Percentiles rank a stretch among this genome's conserved stretches.
phyloP scores from a whole-genome alignment of 2,113 vertebrate genomes.

The Tachycineta bicolor region DNA sequence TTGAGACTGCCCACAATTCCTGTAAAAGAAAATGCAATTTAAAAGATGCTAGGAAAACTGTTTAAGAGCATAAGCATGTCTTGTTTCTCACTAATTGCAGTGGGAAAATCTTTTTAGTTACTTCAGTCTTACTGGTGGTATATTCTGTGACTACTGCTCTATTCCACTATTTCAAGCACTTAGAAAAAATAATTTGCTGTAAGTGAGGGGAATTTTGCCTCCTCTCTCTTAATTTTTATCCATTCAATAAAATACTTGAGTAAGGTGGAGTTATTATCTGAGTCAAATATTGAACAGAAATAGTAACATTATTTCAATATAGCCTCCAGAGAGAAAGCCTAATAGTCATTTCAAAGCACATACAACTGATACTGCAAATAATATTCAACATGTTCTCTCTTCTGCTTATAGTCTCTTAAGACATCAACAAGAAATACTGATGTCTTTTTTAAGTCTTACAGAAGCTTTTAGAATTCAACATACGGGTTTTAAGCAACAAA shows the following conservation, averaged over 20 bases:
- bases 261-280: neutral
- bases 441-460: neutral
- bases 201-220: neutral
- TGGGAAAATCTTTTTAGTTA: neutral
- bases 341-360: neutral
- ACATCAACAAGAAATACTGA: neutral
- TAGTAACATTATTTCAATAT: neutral
- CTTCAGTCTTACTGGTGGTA: neutral
- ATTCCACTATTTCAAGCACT: neutral
- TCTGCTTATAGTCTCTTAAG: neutral
- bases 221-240: neutral
- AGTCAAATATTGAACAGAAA: neutral
- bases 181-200: neutral
- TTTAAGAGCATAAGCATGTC: neutral
- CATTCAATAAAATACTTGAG: accelerated
- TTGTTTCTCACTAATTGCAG: neutral
- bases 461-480: neutral
- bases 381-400: neutral
- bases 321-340: neutral
- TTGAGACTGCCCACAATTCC: constrained; percentile 90
- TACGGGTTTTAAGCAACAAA: neutral
- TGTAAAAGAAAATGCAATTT: constrained; percentile 61
- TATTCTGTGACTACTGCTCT: neutral
- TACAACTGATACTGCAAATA: neutral
- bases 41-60: neutral